Conservation (phyloP, 2,113 vertebrate species). For the Dicaeum eximium region DNA sequence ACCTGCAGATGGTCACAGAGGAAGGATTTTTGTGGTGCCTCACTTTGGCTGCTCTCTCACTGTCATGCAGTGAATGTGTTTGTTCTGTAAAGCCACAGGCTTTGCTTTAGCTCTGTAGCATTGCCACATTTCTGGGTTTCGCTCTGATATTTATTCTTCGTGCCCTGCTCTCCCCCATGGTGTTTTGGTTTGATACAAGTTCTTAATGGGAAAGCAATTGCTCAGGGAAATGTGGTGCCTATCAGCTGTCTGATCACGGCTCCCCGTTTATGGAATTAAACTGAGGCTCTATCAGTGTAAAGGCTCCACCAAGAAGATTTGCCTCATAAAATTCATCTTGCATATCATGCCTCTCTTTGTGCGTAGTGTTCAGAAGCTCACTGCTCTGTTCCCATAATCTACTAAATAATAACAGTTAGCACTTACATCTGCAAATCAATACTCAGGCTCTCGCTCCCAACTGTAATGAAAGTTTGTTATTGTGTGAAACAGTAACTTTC, state of each 20-base stretch:
- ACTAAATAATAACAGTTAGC: neutral
- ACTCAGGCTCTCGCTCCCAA: neutral
- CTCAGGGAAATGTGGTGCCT: neutral
- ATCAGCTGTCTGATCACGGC: neutral
- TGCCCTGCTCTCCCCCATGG: neutral
- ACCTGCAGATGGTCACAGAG: neutral
- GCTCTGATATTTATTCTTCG: neutral
- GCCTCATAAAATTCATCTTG: conserved; percentile 30
- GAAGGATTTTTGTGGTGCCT: neutral
- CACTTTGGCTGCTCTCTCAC: neutral
- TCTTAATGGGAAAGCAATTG: neutral
- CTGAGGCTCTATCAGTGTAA: neutral
- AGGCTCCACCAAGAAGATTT: neutral
- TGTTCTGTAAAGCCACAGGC: neutral
- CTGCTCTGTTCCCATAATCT: neutral
- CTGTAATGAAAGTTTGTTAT: neutral
- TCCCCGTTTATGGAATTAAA: neutral
- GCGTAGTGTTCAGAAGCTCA: neutral
- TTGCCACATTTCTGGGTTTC: neutral
- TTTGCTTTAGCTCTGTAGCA: neutral
- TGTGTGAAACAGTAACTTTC: neutral
- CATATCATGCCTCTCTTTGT: neutral
- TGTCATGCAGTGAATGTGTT: accelerated
- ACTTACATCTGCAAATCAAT: neutral
- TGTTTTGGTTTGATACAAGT: neutral